phyloP scores from a whole-genome alignment of 2,888 invertebrate genomes.

The Tortricodes alternella region DNA sequence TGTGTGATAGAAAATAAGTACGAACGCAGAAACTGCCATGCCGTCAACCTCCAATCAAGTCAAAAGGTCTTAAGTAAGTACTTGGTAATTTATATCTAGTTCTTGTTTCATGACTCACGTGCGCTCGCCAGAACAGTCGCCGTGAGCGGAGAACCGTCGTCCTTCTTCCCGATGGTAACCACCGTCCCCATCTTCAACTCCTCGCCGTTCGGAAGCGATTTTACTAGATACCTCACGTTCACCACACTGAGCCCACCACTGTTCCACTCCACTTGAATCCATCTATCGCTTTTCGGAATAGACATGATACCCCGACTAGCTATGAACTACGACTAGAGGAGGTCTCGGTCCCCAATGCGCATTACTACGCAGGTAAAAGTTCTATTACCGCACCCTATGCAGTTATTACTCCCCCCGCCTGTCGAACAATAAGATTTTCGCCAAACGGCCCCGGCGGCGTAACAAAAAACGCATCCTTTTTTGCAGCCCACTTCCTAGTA shows the following conservation, averaged over 20 bases:
- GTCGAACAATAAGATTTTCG: slow-evolving; percentile 69
- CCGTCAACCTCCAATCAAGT: too few relatives aligned
- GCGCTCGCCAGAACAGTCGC: slow-evolving; percentile 50
- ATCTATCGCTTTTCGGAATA: slow-evolving; percentile 52
- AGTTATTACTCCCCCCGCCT: slow-evolving; percentile 65
- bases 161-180: slow-evolving; percentile 41
- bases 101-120: slow-evolving; percentile 45
- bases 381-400: slow-evolving; percentile 70
- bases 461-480: slow-evolving; percentile 71
- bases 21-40: too few relatives aligned
- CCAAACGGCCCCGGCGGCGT: slow-evolving; percentile 51
- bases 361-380: slow-evolving; percentile 66
- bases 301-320: slow-evolving; percentile 26
- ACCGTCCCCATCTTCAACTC: slow-evolving; percentile 44
- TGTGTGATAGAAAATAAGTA: too few relatives aligned
- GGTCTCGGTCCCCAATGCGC: slow-evolving; percentile 24
- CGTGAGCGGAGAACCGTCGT: slow-evolving; percentile 41
- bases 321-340: slow-evolving; percentile 24
- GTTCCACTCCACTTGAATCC: slow-evolving; percentile 63
- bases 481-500: slow-evolving; percentile 69
- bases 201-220: slow-evolving; percentile 33
- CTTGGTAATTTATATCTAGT: not conserved
- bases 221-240: slow-evolving; percentile 44
- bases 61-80: not conserved
- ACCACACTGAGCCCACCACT: slow-evolving; percentile 48